Conservation (phyloP, 2,888 invertebrate species). For the Scrobipalpa atriplicella region DNA sequence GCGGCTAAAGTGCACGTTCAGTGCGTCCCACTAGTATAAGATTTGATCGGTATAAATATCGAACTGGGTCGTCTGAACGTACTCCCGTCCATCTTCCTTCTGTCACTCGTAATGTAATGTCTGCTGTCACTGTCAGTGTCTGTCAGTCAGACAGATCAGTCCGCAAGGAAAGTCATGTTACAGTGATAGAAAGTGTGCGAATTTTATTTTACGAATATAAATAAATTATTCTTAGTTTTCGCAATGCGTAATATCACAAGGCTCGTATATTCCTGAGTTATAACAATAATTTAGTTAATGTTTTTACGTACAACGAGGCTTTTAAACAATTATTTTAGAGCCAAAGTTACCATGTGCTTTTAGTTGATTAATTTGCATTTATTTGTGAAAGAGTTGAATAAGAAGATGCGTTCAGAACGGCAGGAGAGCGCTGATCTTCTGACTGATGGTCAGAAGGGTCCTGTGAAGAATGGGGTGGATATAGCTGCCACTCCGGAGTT, state of each 20-base stretch:
- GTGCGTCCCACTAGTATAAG: too few species aligned
- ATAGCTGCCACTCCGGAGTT: conserved; percentile 48
- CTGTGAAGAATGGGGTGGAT: conserved; percentile 43
- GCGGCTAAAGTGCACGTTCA: too few species aligned
- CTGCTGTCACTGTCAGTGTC: not conserved
- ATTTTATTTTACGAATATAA: conserved; percentile 21
- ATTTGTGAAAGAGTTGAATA: not conserved
- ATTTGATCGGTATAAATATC: too few species aligned
- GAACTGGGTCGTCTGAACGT: too few species aligned
- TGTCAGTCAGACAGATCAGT: conserved; percentile 10
- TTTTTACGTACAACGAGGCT: not conserved
- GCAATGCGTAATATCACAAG: conserved; percentile 27
- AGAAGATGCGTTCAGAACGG: conserved; percentile 56
- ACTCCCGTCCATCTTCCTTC: too few species aligned
- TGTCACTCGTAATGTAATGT: too few species aligned
- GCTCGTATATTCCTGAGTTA: not conserved
- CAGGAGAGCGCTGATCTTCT: conserved; percentile 67
- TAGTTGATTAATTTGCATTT: conserved; percentile 14
- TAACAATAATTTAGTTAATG: conserved; percentile 14
- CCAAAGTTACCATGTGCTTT: conserved; percentile 32
- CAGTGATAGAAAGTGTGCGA: conserved; percentile 16
- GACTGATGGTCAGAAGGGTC: conserved; percentile 44
- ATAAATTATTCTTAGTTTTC: conserved; percentile 18
- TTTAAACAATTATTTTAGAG: conserved; percentile 17
- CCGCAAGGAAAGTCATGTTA: not conserved